Base-by-base conservation (phyloP, 1,140 invertebrate species). In the Hydropsyche tenuis region DNA sequence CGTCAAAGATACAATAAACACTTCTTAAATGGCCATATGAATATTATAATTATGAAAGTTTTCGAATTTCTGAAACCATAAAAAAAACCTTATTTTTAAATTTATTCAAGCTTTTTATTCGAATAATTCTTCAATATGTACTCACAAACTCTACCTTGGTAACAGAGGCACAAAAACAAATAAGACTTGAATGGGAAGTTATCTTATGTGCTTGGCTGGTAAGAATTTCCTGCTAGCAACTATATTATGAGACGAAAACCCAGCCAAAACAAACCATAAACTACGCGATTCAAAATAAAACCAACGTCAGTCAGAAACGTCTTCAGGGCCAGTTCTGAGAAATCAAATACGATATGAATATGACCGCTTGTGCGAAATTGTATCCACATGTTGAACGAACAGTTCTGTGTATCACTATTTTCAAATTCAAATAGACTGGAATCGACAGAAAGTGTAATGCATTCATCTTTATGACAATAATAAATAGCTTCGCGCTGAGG, bases 211-310 rank as follows among this genome's bases (percentile, higher is more conserved):
- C 48, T 53, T 53, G 6, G 14, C 16, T 9, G 9, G 20, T 53
- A 18, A 53, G 48, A 53, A 53, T 53, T 16, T 53, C 16, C 20
- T 9, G 9, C 16, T 53, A 3, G 14, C n/a, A n/a, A n/a, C n/a
- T n/a, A n/a, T n/a, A n/a, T n/a, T 6, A 48, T 18, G 51, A 20
- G 3, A 23, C 9, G 1, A 23, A 60, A 25, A 5, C 9, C 20
- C 56, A 60, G 56, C 14, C 56, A 60, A 25, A 60, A 60, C 56
- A 60, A 60, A 60, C 12, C 56, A 22, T 60, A 25, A 60, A 27
- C 23, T 56, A 56, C 16, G 11, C 20, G 56, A 14, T 60, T 60
- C 23, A 25, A 56, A 60, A 60, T 60, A 25, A 60, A 53, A 60
- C 56, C 23, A 27, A 20, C 51, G 14, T 53, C 51, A 16, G 18